phyloP scores from a whole-genome alignment of 2,113 vertebrate genomes.

The Ovis aries region ARS-UI_Ramb_v3.0 NC_056056.1:161794501-161795000 shows the following conservation, averaged over 20 bases:
- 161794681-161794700: slow-evolving; percentile 37
- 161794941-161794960: neutral
- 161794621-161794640: slow-evolving; percentile 72
- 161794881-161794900: neutral
- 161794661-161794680: slow-evolving; percentile 54
- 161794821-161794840: neutral
- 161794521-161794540: slow-evolving; percentile 28
- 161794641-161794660: slow-evolving; percentile 68
- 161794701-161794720: slow-evolving; percentile 27
- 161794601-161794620: slow-evolving; percentile 57
- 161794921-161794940: neutral
- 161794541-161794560: slow-evolving; percentile 19
- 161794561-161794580: slow-evolving; percentile 76
- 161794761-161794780: neutral
- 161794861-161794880: neutral
- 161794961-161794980: neutral
- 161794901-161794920: neutral
- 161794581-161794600: slow-evolving; percentile 59
- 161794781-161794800: neutral
- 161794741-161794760: slow-evolving; percentile 40
- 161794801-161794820: neutral
- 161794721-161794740: slow-evolving; percentile 35
- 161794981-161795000: neutral
- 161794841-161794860: neutral
- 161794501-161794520: slow-evolving; percentile 60